Evolutionary conservation across 1,140 invertebrate genomes (phyloP).

Genomic region (Vanessa tameamea): DNA sequence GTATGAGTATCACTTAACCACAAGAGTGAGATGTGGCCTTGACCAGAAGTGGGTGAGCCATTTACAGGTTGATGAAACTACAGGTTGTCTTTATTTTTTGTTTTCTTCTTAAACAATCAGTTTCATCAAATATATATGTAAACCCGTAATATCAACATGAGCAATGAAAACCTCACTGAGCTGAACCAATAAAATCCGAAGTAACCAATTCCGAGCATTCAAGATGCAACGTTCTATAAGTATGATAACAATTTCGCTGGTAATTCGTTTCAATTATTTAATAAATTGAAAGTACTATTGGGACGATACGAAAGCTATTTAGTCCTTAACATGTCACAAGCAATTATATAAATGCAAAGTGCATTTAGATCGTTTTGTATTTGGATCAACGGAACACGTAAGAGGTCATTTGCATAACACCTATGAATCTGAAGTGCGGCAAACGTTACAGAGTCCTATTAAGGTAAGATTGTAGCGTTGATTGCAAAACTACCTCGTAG

Average conservation of each 20-base stretch:
- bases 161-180: no score
- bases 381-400: conserved; percentile 34
- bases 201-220: background rate
- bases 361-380: conserved; percentile 20
- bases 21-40: no score
- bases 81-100: no score
- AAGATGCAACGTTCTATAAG: background rate
- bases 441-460: conserved; percentile 27
- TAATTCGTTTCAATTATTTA: conserved; percentile 4
- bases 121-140: no score
- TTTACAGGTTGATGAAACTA: no score
- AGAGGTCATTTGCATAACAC: conserved; percentile 43
- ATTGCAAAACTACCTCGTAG: conserved; percentile 12
- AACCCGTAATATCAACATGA: no score
- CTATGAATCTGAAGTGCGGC: conserved; percentile 33
- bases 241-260: background rate
- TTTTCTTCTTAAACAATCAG: no score
- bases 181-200: no score
- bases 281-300: conserved; percentile 9
- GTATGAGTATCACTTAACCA: no score
- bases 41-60: no score
- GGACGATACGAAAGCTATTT: conserved; percentile 13
- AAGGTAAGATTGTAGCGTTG: conserved; percentile 26
- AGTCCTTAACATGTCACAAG: conserved; percentile 19
- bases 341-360: conserved; percentile 30